A percentile compares a stretch with the other conserved stretches of the same genome.
These are phyloP conservation scores for Thymelicus lineola DNA, from an alignment of 2,888 invertebrate species.

Conservation along the genomic window DNA sequence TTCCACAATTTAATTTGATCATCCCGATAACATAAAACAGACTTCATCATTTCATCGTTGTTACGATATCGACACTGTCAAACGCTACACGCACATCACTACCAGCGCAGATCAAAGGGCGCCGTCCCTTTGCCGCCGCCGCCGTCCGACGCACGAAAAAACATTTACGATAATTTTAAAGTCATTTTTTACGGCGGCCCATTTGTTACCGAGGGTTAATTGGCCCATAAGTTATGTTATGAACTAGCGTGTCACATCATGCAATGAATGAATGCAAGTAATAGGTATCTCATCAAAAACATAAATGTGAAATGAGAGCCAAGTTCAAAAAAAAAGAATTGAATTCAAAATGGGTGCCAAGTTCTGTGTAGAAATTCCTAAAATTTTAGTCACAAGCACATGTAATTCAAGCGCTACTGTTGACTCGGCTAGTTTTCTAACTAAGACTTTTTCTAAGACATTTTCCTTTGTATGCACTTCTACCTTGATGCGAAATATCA, in stretches of 20 bases:
- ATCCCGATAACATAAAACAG: slow-evolving; percentile 8
- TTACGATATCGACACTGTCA: slow-evolving; percentile 33
- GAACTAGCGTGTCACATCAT: slow-evolving; percentile 35
- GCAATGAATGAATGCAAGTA: not conserved
- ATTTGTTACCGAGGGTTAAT: slow-evolving; percentile 36
- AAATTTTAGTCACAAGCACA: too few relatives aligned
- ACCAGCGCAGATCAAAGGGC: slow-evolving; percentile 41
- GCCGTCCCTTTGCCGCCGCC: slow-evolving; percentile 44
- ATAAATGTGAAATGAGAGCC: too few relatives aligned
- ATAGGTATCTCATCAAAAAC: too few relatives aligned
- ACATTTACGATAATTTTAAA: slow-evolving; percentile 37
- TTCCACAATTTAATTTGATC: not conserved
- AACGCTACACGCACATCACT: slow-evolving; percentile 27
- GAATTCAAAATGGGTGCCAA: too few relatives aligned
- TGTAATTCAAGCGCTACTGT: too few relatives aligned
- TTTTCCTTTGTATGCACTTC: too few relatives aligned
- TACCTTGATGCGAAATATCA: too few relatives aligned
- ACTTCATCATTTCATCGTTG: slow-evolving; percentile 26
- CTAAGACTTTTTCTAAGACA: too few relatives aligned
- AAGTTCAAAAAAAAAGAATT: too few relatives aligned
- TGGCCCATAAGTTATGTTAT: slow-evolving; percentile 36
- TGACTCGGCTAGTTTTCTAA: too few relatives aligned
- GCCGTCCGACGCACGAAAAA: slow-evolving; percentile 36
- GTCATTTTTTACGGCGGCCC: slow-evolving; percentile 35
- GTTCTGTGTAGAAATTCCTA: too few relatives aligned